Evolutionary conservation across 2,797 vertebrate genomes (phyloP).

Genomic region (Hafferia zeledoni): DNA sequence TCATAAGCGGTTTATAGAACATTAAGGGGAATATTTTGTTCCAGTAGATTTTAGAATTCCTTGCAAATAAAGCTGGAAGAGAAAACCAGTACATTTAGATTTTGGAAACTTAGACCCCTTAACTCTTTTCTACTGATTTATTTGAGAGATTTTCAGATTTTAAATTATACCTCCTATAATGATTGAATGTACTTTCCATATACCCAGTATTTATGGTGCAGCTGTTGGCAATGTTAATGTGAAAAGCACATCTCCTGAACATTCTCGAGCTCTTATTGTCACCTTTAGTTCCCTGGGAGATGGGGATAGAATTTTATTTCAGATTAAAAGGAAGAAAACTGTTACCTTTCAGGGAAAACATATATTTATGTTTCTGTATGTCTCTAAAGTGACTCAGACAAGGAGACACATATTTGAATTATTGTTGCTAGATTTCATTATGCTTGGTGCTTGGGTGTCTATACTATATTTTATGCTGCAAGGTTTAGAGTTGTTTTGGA

Average conservation of each 20-base stretch:
- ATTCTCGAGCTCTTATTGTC: constrained; percentile 66
- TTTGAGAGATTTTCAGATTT: constrained; percentile 58
- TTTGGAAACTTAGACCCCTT: constrained; percentile 20
- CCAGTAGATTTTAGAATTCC: constrained; percentile 24
- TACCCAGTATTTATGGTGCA: constrained; percentile 53
- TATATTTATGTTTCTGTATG: constrained; percentile 69
- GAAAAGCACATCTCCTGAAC: constrained; percentile 67
- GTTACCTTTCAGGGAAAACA: constrained; percentile 68
- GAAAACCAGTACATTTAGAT: background rate
- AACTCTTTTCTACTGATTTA: constrained; percentile 59
- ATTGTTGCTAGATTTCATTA: constrained; percentile 68
- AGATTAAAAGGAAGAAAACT: constrained; percentile 69
- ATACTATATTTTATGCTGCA: constrained; percentile 61
- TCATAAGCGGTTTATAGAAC: constrained; percentile 2
- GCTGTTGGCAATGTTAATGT: constrained; percentile 66
- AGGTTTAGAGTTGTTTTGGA: constrained; percentile 48
- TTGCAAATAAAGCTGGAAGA: constrained; percentile 38
- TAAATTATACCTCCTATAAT: constrained; percentile 59
- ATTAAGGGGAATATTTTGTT: constrained; percentile 50
- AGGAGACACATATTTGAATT: constrained; percentile 67
- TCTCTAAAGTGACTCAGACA: constrained; percentile 69
- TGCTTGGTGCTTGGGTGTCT: constrained; percentile 59
- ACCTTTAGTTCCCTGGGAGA: constrained; percentile 66
- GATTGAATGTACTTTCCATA: constrained; percentile 53
- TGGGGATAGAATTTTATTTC: constrained; percentile 70